Evolutionary conservation across 2,888 invertebrate genomes (phyloP), one percentile per base, ranked within the genome.

Genomic region (Cylindroiulus punctatus): DNA sequence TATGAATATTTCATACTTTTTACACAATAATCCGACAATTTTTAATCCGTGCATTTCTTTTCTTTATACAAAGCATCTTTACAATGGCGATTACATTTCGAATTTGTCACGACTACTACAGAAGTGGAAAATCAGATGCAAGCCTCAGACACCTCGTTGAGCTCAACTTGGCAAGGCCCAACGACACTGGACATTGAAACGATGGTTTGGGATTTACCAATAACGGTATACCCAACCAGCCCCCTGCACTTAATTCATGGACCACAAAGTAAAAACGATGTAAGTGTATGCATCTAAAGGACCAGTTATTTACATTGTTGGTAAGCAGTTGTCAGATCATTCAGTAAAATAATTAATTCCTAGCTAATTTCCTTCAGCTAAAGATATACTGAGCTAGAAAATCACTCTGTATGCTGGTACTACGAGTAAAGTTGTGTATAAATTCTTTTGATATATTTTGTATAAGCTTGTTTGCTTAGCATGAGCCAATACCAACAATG

Each of bases 171-270:
- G 95, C 95, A 94, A 89, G 98, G 96, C 0, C 98, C 98, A 0
- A 92, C 94, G 1, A 94, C 94, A 88, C 93, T 98, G 44, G 94
- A 96, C 17, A 98, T 99, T 87, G 98, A 99, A 92, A 99, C 99
- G 0, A 98, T 99, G 97, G 95, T 98, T 19, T 99, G 99, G 99
- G 97, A 98, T 92, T 92, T 99, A 86, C 98, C 98, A 0, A 95
- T 99, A 86, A 96, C 96, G 90, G 94, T 99, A 87, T 97, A 96
- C 91, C 96, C 98, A 0, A 97, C 98, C 8, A 94, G 96, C 88
- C 97, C 98, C 3, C 40, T 87, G 17, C 87, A 87, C 32, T 81
- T 87, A 3, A 83, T 84, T 36, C 84, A 87, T 19, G 87, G 87
- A 52, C 52, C 85, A 65, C 86, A 86, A 52, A 85, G 44, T 40